A percentile compares a stretch with the other conserved stretches of the same genome.
Evolutionary conservation across 2,113 vertebrate species (phyloP).

Genomic region (Sturnus vulgaris): DNA sequence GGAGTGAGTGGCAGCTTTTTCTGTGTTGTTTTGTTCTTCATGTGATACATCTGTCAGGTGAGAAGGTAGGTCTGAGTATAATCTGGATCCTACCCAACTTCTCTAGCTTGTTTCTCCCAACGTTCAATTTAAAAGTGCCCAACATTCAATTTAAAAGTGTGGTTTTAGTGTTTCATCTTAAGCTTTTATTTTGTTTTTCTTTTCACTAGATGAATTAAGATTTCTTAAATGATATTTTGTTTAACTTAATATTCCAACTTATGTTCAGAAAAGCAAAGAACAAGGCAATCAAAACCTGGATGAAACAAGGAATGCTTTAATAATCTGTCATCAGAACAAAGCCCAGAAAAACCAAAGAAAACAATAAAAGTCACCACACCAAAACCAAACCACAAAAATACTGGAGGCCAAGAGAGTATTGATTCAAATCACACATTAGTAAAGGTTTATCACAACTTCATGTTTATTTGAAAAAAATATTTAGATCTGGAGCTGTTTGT

Average conservation of each 20-base stretch:
- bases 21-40: background rate
- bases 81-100: background rate
- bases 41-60: background rate
- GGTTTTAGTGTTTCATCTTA: background rate
- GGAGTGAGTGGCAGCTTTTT: background rate
- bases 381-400: background rate
- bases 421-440: background rate
- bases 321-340: background rate
- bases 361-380: background rate
- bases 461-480: background rate
- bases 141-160: background rate
- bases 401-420: background rate
- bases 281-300: background rate
- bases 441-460: background rate
- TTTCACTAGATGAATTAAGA: background rate
- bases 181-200: background rate
- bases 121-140: background rate
- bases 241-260: background rate
- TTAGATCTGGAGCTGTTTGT: background rate
- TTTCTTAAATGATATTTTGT: background rate
- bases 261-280: background rate
- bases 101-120: background rate
- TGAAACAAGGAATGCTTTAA: background rate
- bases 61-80: background rate
- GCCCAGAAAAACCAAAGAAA: background rate